These are phyloP conservation scores for Halcyon chelicuti DNA, from an alignment of 2,797 vertebrate genomes.

Conservation along the genomic window DNA sequence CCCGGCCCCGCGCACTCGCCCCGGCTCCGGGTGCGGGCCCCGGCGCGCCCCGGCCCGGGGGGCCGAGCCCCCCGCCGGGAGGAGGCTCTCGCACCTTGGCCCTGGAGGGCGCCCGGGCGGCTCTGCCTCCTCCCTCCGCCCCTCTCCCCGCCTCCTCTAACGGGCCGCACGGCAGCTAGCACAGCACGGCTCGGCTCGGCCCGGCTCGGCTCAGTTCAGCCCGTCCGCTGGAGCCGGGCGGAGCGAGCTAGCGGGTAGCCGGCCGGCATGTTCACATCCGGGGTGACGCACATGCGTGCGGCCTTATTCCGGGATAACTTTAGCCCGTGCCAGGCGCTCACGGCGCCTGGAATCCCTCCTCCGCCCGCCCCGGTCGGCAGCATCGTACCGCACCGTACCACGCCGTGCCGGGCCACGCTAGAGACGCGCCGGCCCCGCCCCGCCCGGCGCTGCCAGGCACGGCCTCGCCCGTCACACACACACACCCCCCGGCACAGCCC, in stretches of 20 bases:
- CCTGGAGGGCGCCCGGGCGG: neutral
- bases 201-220: conserved; percentile 6
- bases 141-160: neutral
- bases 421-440: neutral
- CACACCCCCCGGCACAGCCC: neutral
- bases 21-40: neutral
- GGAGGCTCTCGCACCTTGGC: neutral
- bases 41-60: neutral
- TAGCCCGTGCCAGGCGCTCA: conserved; percentile 83
- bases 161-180: neutral
- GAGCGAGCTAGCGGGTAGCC: conserved; percentile 33
- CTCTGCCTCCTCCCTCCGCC: neutral
- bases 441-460: neutral
- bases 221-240: neutral
- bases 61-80: neutral
- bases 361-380: neutral
- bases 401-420: neutral
- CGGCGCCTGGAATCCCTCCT: neutral
- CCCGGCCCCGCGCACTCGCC: neutral
- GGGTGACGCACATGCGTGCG: conserved; percentile 92
- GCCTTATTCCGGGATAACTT: conserved; percentile 92
- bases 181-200: neutral
- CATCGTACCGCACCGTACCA: neutral
- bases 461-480: neutral
- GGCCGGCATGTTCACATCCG: conserved; percentile 83